Percentiles rank a stretch among this genome's conserved stretches.
Evolutionary conservation across 2,113 vertebrate genomes (phyloP).

Genomic region (Xiphophorus couchianus): DNA sequence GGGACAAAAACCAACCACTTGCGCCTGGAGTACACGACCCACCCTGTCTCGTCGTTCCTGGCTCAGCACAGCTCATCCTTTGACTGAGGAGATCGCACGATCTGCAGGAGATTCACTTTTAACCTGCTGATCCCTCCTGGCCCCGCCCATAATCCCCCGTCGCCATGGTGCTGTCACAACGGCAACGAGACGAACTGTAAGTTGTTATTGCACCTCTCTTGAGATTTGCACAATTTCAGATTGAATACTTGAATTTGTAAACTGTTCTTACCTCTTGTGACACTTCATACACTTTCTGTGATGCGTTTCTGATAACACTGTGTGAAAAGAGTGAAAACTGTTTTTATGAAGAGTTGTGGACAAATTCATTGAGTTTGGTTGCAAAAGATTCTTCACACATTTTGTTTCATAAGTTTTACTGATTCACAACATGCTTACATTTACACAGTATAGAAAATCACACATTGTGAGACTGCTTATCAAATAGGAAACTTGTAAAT

Average conservation of each 20-base stretch:
- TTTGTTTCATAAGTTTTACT: too few relatives aligned
- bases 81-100: conserved; percentile 79
- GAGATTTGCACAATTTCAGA: background rate
- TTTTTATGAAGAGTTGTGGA: too few relatives aligned
- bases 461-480: too few relatives aligned
- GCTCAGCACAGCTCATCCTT: conserved; percentile 79
- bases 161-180: conserved; percentile 99
- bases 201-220: conserved; percentile 57
- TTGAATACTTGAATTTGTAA: background rate
- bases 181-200: conserved; percentile 99
- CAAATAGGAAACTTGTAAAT: too few relatives aligned
- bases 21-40: conserved; percentile 53
- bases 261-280: background rate
- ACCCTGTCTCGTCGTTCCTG: conserved; percentile 36
- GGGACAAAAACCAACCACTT: conserved; percentile 38
- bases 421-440: too few relatives aligned
- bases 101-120: conserved; percentile 74
- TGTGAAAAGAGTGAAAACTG: too few relatives aligned
- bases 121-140: conserved; percentile 47
- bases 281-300: background rate
- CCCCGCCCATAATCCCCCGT: conserved; percentile 75
- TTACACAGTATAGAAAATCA: too few relatives aligned
- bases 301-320: background rate
- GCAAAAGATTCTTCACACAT: too few relatives aligned
- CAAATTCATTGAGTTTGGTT: too few relatives aligned